Conservation (phyloP, 2,797 vertebrate genomes). For the Macroramphosus scolopax region DNA sequence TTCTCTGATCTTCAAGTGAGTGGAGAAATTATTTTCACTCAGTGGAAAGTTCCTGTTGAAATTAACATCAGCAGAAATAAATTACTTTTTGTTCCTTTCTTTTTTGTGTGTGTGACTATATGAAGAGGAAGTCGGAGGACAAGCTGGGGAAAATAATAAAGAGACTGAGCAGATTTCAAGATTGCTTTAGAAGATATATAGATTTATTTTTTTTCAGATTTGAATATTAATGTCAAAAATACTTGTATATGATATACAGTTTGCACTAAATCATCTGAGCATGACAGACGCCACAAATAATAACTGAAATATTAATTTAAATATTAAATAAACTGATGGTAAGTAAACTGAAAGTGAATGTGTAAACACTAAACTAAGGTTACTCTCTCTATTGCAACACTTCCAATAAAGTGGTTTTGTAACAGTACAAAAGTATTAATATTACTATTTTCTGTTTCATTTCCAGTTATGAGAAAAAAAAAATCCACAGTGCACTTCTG, state of each 20-base stretch:
- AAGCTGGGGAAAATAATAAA: conserved; percentile 11
- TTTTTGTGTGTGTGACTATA: background rate
- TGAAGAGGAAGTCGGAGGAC: background rate
- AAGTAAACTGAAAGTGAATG: conserved; percentile 85
- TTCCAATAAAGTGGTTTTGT: conserved; percentile 96
- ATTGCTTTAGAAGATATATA: conserved; percentile 88
- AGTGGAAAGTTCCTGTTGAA: too few relatives aligned
- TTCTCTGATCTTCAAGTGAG: too few relatives aligned
- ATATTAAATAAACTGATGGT: conserved; percentile 98
- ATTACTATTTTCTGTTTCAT: conserved; percentile 78
- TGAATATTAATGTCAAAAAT: conserved; percentile 99
- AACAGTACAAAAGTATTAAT: conserved; percentile 93
- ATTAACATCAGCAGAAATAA: too few relatives aligned
- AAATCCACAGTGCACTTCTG: conserved; percentile 84
- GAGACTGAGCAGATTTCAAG: conserved; percentile 53
- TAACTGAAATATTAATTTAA: conserved; percentile 98
- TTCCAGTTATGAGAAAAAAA: conserved; percentile 92
- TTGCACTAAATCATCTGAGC: conserved; percentile 97
- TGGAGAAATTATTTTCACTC: too few relatives aligned
- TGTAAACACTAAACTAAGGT: conserved; percentile 98
- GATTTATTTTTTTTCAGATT: conserved; percentile 86
- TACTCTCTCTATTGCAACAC: conserved; percentile 95
- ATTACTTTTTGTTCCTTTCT: too few relatives aligned
- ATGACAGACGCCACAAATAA: conserved; percentile 95
- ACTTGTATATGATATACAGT: conserved; percentile 99